Conservation (phyloP, 1,140 invertebrate species). For the Yoshiicerus persimilis region DNA sequence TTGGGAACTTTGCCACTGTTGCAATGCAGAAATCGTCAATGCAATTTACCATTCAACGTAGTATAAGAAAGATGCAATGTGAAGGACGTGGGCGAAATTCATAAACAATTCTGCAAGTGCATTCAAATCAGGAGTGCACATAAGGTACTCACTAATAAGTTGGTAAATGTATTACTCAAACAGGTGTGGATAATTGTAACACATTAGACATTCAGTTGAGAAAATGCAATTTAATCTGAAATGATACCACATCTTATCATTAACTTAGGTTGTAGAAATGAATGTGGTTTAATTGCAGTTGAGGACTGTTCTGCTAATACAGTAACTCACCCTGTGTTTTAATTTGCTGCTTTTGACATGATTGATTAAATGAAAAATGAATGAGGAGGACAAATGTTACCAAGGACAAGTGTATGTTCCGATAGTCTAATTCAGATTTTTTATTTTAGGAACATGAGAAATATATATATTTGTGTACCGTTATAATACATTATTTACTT, state of each 20-base stretch:
- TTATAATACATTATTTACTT: background rate
- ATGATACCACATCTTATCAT: background rate
- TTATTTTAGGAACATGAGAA: background rate
- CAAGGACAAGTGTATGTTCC: background rate
- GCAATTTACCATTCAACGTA: background rate
- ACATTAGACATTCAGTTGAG: background rate
- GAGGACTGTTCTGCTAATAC: background rate
- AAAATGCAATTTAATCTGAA: background rate
- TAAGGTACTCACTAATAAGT: background rate
- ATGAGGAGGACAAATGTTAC: background rate
- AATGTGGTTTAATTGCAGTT: background rate
- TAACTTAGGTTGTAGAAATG: background rate
- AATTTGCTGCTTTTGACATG: background rate
- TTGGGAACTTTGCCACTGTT: background rate
- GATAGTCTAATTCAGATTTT: background rate
- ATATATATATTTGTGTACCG: too few species aligned
- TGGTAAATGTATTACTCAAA: background rate
- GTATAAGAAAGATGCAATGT: background rate
- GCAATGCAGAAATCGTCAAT: background rate
- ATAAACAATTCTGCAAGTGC: background rate
- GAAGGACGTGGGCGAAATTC: constrained; percentile 9
- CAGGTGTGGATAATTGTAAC: background rate
- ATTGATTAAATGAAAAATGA: background rate
- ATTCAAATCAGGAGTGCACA: background rate
- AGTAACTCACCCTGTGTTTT: background rate